Percentiles rank a stretch among this genome's conserved stretches.
Conservation (phyloP, 2,797 vertebrate species). For the Macropodus opercularis region DNA sequence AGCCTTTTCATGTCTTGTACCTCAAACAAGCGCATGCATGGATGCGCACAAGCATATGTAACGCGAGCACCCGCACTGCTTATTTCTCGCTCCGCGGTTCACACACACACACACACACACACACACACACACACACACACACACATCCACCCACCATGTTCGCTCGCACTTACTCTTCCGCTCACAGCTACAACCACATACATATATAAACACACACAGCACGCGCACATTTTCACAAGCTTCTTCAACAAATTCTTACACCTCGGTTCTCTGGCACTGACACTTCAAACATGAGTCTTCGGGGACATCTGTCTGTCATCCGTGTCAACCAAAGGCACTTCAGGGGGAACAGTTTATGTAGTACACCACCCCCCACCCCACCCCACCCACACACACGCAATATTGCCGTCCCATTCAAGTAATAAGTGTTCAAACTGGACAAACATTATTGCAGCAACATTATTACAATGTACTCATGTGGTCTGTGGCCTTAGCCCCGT, state of each 20-base stretch:
- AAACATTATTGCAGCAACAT: constrained; percentile 65
- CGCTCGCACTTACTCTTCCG: constrained; percentile 19
- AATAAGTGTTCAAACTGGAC: constrained; percentile 54
- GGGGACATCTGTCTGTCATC: constrained; percentile 67
- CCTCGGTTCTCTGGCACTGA: constrained; percentile 37
- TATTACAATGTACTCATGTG: constrained; percentile 51
- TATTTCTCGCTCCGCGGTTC: constrained; percentile 13
- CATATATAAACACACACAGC: constrained; percentile 19
- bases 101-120: no score
- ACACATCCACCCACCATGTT: constrained; percentile 18
- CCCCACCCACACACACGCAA: neutral
- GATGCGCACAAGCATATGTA: constrained; percentile 61
- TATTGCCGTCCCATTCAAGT: constrained; percentile 10
- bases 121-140: constrained; percentile 15
- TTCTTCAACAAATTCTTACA: constrained; percentile 59
- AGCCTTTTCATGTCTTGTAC: constrained; percentile 51
- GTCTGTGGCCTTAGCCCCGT: constrained; percentile 44
- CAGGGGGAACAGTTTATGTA: constrained; percentile 22
- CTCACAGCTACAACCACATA: neutral
- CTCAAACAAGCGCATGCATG: constrained; percentile 30
- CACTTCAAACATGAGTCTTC: constrained; percentile 67
- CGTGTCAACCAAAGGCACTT: constrained; percentile 46
- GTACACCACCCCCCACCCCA: constrained; percentile 25
- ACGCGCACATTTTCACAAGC: constrained; percentile 22
- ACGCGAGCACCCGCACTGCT: constrained; percentile 19